Base-by-base conservation (phyloP, 1,140 invertebrate species). In the Anthonomus grandis region DNA sequence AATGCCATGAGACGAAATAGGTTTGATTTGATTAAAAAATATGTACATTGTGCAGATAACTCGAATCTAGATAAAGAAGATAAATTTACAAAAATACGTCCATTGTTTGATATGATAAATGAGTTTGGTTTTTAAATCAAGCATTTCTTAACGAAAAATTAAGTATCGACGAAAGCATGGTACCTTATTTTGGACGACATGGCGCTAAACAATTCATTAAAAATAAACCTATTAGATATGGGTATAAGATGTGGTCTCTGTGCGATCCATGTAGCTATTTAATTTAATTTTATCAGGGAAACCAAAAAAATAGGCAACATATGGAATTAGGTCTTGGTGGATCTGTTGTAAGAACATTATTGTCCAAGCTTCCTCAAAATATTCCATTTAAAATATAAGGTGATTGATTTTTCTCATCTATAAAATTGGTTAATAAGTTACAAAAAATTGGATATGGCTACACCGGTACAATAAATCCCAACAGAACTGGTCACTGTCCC, bases 241-340 rank as follows among this genome's bases (percentile, higher is more conserved):
- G 62, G 4, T 62, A 56, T 23, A 65, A 62, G 22, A 60, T 65
- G 21, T 60, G 58, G 63, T 46, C 3, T 24, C 47, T 63, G 24
- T 55, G 63, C 36, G 49, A 49, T n/a, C 56, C 56, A 56, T 52
- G 38, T 27, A 55, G 59, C 34, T 62, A 8, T 53, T 57, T 13
- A 36, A 62, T 13, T 60, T 62, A 42, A 31, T 55, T 37, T 44
- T 53, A 62, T 36, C 55, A 59, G 49, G 45, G 56, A 6, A 59
- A 49, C 44, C 41, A 63, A 51, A 46, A 41, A 10, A 36, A 62
- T 25, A 63, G 37, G 47, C 37, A 2, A 4, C 19, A 59, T 42
- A 59, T 62, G 25, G 52, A 57, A 41, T 46, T 64, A 42, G 62
- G 62, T 22, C 15, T 66, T 2, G 49, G 56, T 19, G 57, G 45